Evolutionary conservation across 2,888 invertebrate genomes (phyloP), one percentile per base, ranked within the genome.

Genomic region (Vandiemenella viatica): DNA sequence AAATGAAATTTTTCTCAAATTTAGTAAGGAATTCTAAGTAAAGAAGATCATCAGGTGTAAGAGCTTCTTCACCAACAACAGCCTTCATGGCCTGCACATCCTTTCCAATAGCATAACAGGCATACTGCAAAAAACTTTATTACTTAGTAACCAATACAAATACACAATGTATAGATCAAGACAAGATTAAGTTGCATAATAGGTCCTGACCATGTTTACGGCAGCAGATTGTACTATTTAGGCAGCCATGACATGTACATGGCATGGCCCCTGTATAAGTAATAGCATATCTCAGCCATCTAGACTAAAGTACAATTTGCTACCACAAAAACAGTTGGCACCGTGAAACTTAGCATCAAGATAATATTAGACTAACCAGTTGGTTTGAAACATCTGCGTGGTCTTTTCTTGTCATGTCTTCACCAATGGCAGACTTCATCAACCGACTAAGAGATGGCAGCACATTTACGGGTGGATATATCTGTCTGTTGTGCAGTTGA

Each of bases 381-480:
- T 97, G 97, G 74, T 98, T 98, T 58, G 96, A 97, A 8, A 98
- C 98, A 67, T 99, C 98, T 19, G 97, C 89, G 70, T 98, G 98
- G 68, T 98, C 98, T 69, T 96, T 96, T 59, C 98, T 80, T 8
- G 97, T 98, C 96, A 97, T 97, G 55, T 90, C 93, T 67, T 98
- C 97, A 53, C 98, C 98, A 67, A 99, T 99, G 69, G 98, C 98
- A 60, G 97, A 98, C 74, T 98, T 99, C 98, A 98, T 99, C 63
- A 99, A 77, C 83, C 98, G 95, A 15, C 96, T 97, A 64, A 98
- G 76, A 0, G 98, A 98, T 7, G 98, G 98, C 65, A 99, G 74
- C 65, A 98, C 98, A 70, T 99, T 99, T 60, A 99, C 89, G 53
- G 98, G 98, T 52, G 98, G 98, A 71, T 98, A 98, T 68, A 98